Base-by-base conservation (phyloP, 2,888 invertebrate species). In the Drosophila kokeensis region DNA sequence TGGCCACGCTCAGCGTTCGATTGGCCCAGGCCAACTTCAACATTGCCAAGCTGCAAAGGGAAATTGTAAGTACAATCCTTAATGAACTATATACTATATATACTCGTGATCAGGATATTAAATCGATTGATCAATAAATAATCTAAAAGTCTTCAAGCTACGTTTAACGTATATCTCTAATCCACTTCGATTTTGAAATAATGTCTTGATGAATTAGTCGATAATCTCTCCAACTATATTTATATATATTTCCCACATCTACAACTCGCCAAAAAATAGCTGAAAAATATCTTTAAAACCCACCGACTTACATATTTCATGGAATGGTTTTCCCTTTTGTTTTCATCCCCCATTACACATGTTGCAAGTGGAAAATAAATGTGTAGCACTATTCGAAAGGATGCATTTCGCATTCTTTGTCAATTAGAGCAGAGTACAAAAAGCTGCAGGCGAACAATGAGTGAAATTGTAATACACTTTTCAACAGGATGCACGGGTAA, bases 21-120 rank as follows among this genome's bases (percentile, higher is more conserved):
- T 93, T 97, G 87, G 97, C 97, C 0, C 97, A 97, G 92, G 97
- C 97, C 11, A 97, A 97, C 93, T 96, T 96, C 90, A 96, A 96
- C 81, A 96, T 97, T 91, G 96, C 96, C 82, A 96, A 96, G 93
- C 93, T 97, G 84, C 96, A 96, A 77, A 96, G 97, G 91, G 97
- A 97, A 94, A 97, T 97, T 94, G 97, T 97, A 94, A 94, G 93
- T 93, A 85, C 15, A 21, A 18, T 21, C 0, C 11, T 45, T 24
- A 24, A 4, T 45, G 0, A 24, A 8, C 21, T 24, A 24, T 8
- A 24, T 40, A 24, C 2, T 11, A 45, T 42, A 2, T 3, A 11
- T 21, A 11, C 32, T 10, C 4, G 32, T 32, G 32, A 32, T 32
- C 32, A 4, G 32, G 32, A 4, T 11, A 7, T 4, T 48, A 24